phyloP scores from a whole-genome alignment of 2,888 invertebrate species.

The Macrophya annulata region DNA sequence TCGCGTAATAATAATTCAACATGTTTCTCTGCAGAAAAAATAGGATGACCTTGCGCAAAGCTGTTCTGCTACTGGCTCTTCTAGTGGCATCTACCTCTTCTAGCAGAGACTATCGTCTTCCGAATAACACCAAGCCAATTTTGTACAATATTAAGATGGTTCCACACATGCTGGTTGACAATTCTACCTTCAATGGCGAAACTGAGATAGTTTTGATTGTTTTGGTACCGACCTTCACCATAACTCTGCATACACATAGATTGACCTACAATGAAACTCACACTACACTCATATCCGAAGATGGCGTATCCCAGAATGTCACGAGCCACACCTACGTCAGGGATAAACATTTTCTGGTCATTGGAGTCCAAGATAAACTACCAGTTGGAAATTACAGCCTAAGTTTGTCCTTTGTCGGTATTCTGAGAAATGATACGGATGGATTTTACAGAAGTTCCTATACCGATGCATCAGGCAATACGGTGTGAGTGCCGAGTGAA shows the following conservation, averaged over 20 bases:
- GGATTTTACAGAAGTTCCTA: slow-evolving; percentile 88
- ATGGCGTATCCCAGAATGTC: slow-evolving; percentile 57
- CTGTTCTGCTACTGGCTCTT: background rate
- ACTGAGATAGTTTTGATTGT: slow-evolving; percentile 60
- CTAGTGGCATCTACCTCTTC: background rate
- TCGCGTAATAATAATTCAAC: background rate
- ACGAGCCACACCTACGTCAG: slow-evolving; percentile 62
- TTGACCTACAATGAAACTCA: slow-evolving; percentile 73
- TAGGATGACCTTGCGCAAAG: background rate
- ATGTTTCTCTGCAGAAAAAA: background rate
- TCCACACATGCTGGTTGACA: slow-evolving; percentile 79
- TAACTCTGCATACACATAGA: slow-evolving; percentile 78
- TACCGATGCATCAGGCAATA: slow-evolving; percentile 78
- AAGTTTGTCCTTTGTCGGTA: slow-evolving; percentile 82
- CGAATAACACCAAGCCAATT: slow-evolving; percentile 80
- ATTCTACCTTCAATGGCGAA: slow-evolving; percentile 67
- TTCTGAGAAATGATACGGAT: slow-evolving; percentile 83
- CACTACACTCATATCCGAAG: slow-evolving; percentile 62
- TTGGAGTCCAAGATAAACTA: background rate
- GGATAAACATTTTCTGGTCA: slow-evolving; percentile 69
- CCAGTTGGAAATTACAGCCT: slow-evolving; percentile 82
- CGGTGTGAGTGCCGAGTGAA: slow-evolving; percentile 66
- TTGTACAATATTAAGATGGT: slow-evolving; percentile 81
- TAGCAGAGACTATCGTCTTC: slow-evolving; percentile 80
- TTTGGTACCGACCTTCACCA: slow-evolving; percentile 72